Evolutionary conservation across 2,797 vertebrate genomes (phyloP).

Genomic region (Enteromius anoplus): DNA sequence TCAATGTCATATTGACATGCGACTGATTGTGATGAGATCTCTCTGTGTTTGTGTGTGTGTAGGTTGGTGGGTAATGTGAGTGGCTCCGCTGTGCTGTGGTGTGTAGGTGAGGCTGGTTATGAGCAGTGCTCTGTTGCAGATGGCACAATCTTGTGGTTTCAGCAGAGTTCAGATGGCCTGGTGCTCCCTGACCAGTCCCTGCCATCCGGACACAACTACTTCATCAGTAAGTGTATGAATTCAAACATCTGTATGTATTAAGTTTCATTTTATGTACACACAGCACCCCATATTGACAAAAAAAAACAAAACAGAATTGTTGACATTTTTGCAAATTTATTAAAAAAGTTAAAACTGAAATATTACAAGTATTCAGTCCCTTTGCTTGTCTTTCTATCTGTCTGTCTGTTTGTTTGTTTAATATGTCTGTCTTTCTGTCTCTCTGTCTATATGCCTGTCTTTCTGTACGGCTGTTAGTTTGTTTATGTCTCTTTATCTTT

Average conservation of each 20-base stretch:
- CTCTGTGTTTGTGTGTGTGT: background rate
- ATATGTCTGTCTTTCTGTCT: too few relatives aligned
- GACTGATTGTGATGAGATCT: background rate
- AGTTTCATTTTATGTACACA: too few relatives aligned
- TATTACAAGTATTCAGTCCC: too few relatives aligned
- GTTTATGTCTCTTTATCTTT: too few relatives aligned
- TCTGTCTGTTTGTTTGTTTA: too few relatives aligned
- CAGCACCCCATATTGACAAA: too few relatives aligned
- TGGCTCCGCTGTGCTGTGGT: constrained; percentile 89
- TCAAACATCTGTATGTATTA: background rate
- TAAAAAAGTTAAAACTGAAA: too few relatives aligned
- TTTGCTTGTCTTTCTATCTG: too few relatives aligned
- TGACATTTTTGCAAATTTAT: too few relatives aligned
- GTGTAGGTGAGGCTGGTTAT: constrained; percentile 86
- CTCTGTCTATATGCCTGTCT: too few relatives aligned
- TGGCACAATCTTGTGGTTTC: constrained; percentile 85
- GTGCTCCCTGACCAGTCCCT: constrained; percentile 89
- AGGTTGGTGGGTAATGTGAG: constrained; percentile 81
- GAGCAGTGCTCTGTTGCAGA: constrained; percentile 90
- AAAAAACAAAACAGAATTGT: too few relatives aligned
- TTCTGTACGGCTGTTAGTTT: too few relatives aligned
- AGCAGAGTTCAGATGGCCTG: constrained; percentile 86
- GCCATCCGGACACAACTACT: constrained; percentile 91
- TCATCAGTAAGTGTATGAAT: constrained; percentile 86
- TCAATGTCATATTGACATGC: background rate